These are phyloP conservation scores for Hypomecis punctinalis DNA, from an alignment of 2,888 invertebrate genomes.

Conservation along the genomic window DNA sequence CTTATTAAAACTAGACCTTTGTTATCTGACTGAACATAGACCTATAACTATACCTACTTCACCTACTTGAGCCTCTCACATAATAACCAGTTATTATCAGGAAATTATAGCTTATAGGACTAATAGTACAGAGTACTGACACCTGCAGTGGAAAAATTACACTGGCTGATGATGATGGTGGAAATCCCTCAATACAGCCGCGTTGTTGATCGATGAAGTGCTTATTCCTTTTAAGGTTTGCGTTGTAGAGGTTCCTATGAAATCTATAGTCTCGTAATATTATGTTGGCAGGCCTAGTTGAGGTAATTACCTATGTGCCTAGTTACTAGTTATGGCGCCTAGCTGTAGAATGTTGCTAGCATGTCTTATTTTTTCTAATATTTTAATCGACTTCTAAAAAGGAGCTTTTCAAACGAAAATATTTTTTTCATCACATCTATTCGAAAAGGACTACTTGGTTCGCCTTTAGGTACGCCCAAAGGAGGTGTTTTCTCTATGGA, in stretches of 20 bases:
- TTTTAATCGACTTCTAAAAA: no score
- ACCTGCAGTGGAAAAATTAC: no score
- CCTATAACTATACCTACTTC: not conserved
- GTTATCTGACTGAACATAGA: no score
- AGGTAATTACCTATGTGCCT: slow-evolving; percentile 10
- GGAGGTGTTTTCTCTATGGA: no score
- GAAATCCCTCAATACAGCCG: slow-evolving; percentile 27
- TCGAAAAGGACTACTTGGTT: no score
- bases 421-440: no score
- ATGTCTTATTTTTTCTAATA: not conserved
- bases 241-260: slow-evolving; percentile 28
- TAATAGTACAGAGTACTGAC: no score
- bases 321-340: slow-evolving; percentile 10
- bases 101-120: no score
- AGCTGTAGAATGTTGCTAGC: slow-evolving; percentile 11
- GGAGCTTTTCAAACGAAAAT: no score
- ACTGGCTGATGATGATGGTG: not conserved
- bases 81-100: not conserved
- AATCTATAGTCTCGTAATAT: slow-evolving; percentile 26
- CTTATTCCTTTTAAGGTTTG: slow-evolving; percentile 22
- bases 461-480: no score
- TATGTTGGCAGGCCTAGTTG: slow-evolving; percentile 8
- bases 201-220: slow-evolving; percentile 43
- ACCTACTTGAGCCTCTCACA: no score
- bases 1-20: no score